Percentiles rank a stretch among this genome's conserved stretches.
These are phyloP conservation scores for Tetramorium bicarinatum DNA, from an alignment of 2,888 invertebrate species.

Conservation along the genomic window DNA sequence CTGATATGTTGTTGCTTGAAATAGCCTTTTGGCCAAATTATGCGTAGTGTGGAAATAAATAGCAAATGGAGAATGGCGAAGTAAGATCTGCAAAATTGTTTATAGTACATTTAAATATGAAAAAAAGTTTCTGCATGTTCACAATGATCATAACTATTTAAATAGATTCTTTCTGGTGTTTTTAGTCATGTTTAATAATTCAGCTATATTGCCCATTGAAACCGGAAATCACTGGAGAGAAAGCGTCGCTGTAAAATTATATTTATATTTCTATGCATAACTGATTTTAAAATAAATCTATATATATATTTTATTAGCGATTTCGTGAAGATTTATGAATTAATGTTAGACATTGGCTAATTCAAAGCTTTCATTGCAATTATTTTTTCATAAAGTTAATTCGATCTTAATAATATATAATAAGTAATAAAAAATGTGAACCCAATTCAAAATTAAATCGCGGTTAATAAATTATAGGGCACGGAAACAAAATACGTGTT, in stretches of 20 bases:
- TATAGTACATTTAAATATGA: not conserved
- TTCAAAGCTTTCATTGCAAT: not conserved
- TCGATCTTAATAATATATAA: not conserved
- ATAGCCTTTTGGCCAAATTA: conserved; percentile 41
- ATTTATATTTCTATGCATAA: conserved; percentile 1
- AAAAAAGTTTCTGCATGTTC: not conserved
- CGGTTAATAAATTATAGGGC: not conserved
- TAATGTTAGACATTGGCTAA: not conserved
- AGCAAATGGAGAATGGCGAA: not conserved
- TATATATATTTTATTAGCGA: conserved; percentile 13
- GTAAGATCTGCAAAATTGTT: not conserved
- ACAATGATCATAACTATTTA: not conserved
- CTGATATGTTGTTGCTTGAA: conserved; percentile 35
- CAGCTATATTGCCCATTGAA: not conserved
- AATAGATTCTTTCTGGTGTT: not conserved
- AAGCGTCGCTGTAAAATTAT: not conserved
- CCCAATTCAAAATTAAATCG: not conserved
- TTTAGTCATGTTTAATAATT: not conserved
- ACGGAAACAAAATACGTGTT: not conserved
- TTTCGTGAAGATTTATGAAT: not conserved
- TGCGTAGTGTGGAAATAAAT: conserved; percentile 28
- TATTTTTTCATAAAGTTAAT: not conserved
- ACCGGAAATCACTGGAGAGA: not conserved
- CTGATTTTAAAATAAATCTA: not conserved
- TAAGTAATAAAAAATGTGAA: not conserved